Evolutionary conservation across 2,797 vertebrate genomes (phyloP).

Genomic region (Thunnus albacares): DNA sequence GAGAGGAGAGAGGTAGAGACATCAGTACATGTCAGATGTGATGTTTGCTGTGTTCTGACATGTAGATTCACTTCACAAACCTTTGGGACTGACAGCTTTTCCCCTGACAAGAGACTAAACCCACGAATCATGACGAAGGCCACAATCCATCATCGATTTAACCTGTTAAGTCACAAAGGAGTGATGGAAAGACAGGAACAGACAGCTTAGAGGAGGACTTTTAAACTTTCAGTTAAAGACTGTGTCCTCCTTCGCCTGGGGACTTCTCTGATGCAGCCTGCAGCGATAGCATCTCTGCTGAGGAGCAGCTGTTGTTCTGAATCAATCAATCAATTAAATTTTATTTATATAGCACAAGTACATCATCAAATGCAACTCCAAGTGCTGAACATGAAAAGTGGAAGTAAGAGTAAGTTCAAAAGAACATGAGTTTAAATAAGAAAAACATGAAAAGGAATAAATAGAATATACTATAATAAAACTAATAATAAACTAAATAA

Average conservation of each 20-base stretch:
- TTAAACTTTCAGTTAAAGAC: slow-evolving; percentile 42
- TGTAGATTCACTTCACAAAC: slow-evolving; percentile 17
- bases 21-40: background rate
- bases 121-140: slow-evolving; percentile 29
- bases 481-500: too few species aligned
- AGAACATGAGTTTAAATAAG: too few species aligned
- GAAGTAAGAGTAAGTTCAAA: too few species aligned
- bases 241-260: background rate
- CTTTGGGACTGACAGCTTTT: background rate
- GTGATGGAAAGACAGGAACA: slow-evolving; percentile 24
- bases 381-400: too few species aligned
- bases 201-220: slow-evolving; percentile 15
- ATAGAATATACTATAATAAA: too few species aligned
- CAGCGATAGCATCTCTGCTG: slow-evolving; percentile 52
- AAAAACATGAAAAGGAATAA: too few species aligned
- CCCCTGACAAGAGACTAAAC: background rate
- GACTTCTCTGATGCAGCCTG: slow-evolving; percentile 33
- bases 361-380: too few species aligned
- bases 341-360: too few species aligned
- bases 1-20: slow-evolving; percentile 10
- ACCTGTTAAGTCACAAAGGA: background rate
- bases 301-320: slow-evolving; percentile 37
- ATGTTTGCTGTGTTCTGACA: slow-evolving; percentile 22
- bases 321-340: background rate
- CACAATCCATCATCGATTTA: slow-evolving; percentile 28